These are phyloP conservation scores for Heliconius melpomene DNA, from an alignment of 1,140 invertebrate species.

Conservation along the genomic window DNA sequence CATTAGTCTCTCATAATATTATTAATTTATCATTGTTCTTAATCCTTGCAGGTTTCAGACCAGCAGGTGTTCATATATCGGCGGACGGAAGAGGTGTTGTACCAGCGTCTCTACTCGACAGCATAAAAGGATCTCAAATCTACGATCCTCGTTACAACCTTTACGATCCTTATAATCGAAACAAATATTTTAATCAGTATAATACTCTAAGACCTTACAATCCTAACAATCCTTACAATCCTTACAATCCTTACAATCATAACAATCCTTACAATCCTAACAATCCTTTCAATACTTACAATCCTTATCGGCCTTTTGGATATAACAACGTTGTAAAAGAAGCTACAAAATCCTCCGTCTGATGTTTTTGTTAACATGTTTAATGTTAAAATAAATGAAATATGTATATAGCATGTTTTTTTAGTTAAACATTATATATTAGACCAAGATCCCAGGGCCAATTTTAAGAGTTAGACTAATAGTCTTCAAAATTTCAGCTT, in stretches of 20 bases:
- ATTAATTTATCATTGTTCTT: neutral
- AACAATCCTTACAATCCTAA: conserved; percentile 40
- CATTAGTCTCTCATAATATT: too few species aligned
- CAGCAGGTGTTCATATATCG: conserved; percentile 67
- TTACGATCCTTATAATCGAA: conserved; percentile 43
- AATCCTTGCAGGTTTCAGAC: conserved; percentile 67
- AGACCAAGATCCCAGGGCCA: too few species aligned
- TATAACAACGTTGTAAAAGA: conserved; percentile 17
- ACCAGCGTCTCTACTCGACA: conserved; percentile 36
- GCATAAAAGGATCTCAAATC: conserved; percentile 37
- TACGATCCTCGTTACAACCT: conserved; percentile 53
- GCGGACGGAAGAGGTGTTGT: conserved; percentile 57
- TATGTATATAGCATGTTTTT: too few species aligned
- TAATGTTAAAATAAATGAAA: neutral
- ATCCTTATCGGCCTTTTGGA: conserved; percentile 43
- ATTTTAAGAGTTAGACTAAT: too few species aligned
- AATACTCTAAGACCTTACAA: conserved; percentile 51
- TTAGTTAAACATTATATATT: too few species aligned
- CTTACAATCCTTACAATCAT: conserved; percentile 40
- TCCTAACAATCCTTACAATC: conserved; percentile 43
- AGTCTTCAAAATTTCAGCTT: too few species aligned
- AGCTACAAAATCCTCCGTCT: neutral
- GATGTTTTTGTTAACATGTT: neutral
- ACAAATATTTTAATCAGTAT: conserved; percentile 36
- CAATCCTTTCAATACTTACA: conserved; percentile 46